Evolutionary conservation across 2,797 vertebrate genomes (phyloP), one percentile per base, ranked within the genome.

Genomic region (Xenops minutus): DNA sequence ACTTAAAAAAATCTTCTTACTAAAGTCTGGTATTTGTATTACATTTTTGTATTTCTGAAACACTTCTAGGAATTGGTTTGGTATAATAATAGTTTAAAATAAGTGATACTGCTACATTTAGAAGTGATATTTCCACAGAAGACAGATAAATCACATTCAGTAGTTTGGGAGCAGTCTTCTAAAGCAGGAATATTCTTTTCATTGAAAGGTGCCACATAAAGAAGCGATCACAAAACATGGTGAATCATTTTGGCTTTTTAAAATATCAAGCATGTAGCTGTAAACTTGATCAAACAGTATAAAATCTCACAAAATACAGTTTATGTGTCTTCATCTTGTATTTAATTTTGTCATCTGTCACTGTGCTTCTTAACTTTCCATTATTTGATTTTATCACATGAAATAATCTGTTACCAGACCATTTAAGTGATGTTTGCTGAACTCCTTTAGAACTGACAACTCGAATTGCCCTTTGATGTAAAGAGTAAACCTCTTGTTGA

Each of bases 1-100:
- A 44, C 6, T 71, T 81, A 49, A 39, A 51, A 19, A 78, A 62
- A 51, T 61, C 21, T 89, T 6, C 30, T 29, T 46, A 27, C 18
- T 62, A 6, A 69, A 62, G 90, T 94, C 27, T 58, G 36, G 11
- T 84, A 39, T 2, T 78, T 24, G 5, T 54, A 22, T 44, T 85
- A 30, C 9, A 19, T 69, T 75, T 90, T 88, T 18, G 44, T 84
- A 12, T 92, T 78, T n/a, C 68, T 61, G 51, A 79, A 84, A 20
- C 36, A 34, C 27, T 87, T 82, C 8, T 52, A 44, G 56, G 23
- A 89, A 30, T 26, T 56, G 14, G 14, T 87, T 46, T 43, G 32
- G 3, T 85, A 8, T 61, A 71, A 34, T 44, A 76, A 12, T 51
- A 48, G 9, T 36, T 88, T 52, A 37, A 44, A 75, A 17, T 41